A percentile compares a stretch with the other conserved stretches of the same genome.
Conservation (phyloP, 1,140 invertebrate genomes). For the Eupristina koningsbergeri region DNA sequence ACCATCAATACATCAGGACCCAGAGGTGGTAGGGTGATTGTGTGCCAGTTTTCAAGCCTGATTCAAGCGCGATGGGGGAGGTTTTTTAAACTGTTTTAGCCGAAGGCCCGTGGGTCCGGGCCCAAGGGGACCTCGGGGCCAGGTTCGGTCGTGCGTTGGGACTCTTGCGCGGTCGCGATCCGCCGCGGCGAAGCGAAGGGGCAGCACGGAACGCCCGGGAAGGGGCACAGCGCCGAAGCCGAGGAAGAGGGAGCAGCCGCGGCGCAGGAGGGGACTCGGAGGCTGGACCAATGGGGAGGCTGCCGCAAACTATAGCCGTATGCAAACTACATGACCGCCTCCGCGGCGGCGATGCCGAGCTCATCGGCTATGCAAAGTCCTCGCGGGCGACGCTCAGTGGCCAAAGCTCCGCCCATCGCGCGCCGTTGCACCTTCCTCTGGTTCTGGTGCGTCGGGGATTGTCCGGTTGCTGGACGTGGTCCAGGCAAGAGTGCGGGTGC, state of each 20-base stretch:
- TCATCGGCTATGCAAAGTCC: constrained; percentile 73
- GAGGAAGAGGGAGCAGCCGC: constrained; percentile 49
- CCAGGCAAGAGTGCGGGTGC: no score
- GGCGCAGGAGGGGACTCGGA: constrained; percentile 15
- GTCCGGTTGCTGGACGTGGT: no score
- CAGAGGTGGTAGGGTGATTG: no score
- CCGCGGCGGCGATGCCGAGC: constrained; percentile 56
- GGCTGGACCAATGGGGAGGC: constrained; percentile 71
- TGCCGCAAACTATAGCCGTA: constrained; percentile 65
- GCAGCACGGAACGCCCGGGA: neutral
- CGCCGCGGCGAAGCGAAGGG: neutral
- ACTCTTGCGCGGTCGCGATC: neutral
- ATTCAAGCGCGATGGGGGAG: no score
- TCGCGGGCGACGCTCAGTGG: constrained; percentile 28
- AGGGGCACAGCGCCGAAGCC: no score
- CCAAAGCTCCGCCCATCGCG: constrained; percentile 65
- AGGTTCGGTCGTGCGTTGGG: neutral
- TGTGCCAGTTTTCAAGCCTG: no score
- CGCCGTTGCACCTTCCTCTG: no score
- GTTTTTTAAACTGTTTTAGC: neutral
- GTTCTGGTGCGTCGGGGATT: no score
- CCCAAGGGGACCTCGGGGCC: neutral
- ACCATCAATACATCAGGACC: no score
- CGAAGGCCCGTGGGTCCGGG: neutral
- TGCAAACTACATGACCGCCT: constrained; percentile 71